phyloP scores from a whole-genome alignment of 2,113 vertebrate species.

The Ochotona princeps region DNA sequence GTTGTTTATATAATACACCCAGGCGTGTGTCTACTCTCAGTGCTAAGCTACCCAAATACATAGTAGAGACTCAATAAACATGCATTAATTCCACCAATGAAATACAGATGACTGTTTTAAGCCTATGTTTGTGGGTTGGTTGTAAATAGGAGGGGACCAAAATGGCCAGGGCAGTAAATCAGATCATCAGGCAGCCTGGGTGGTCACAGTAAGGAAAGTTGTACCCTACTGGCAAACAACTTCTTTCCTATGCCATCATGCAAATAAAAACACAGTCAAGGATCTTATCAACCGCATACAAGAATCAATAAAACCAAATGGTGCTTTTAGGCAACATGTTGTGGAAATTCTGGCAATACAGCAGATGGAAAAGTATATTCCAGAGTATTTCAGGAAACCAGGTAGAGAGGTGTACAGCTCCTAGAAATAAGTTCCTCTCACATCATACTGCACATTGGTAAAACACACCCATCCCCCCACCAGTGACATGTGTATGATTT shows the following conservation, averaged over 20 bases:
- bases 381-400: constrained; percentile 32
- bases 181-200: neutral
- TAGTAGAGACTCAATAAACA: constrained; percentile 1
- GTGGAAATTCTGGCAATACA: neutral
- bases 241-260: neutral
- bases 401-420: neutral
- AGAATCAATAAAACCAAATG: constrained; percentile 35
- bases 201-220: neutral
- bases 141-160: neutral
- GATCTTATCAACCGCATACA: neutral
- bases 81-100: neutral
- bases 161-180: neutral
- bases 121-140: neutral
- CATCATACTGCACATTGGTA: neutral
- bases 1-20: neutral
- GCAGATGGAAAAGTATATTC: neutral
- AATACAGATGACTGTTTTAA: constrained; percentile 17
- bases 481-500: neutral
- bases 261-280: neutral
- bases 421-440: constrained; percentile 17
- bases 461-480: neutral
- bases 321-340: neutral
- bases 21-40: neutral
- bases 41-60: neutral
- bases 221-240: neutral